These are phyloP conservation scores for Ancistrus triradiatus DNA, from an alignment of 2,113 vertebrate species.

Conservation along the genomic window DNA sequence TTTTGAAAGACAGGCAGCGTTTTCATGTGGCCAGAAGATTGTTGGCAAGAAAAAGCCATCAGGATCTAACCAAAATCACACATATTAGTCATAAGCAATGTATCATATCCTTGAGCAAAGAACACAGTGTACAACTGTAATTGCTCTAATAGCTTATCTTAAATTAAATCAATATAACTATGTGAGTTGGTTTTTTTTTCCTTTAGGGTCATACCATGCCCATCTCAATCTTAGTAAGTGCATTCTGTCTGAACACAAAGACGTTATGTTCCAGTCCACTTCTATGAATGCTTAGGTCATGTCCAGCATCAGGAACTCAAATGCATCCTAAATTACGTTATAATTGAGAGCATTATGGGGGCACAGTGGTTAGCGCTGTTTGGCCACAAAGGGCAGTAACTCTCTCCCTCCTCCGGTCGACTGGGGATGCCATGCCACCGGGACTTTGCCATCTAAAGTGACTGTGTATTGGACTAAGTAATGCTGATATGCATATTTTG, in stretches of 20 bases:
- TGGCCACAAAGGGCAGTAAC: too few species aligned
- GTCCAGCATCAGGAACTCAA: constrained; percentile 13
- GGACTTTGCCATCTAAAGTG: too few species aligned
- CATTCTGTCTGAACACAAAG: constrained; percentile 1
- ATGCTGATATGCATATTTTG: too few species aligned
- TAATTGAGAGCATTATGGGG: constrained; percentile 24
- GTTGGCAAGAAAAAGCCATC: too few species aligned
- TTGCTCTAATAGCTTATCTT: constrained; percentile 5
- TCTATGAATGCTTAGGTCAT: background rate
- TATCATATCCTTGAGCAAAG: background rate
- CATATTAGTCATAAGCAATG: too few species aligned
- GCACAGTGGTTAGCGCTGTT: too few species aligned
- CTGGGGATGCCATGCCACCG: too few species aligned
- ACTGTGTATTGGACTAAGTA: too few species aligned
- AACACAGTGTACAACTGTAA: background rate
- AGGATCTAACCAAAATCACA: too few species aligned
- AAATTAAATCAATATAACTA: background rate
- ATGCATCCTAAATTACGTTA: constrained; percentile 19
- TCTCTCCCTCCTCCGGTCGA: too few species aligned
- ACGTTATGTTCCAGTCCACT: background rate
- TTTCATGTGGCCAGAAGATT: too few species aligned
- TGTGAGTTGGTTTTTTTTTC: constrained; percentile 1
- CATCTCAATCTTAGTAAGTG: constrained; percentile 25
- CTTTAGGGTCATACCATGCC: constrained; percentile 5
- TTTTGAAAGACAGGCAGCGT: too few species aligned